Evolutionary conservation across 2,797 vertebrate species (phyloP).

Genomic region (Brachyrhaphis roseni): DNA sequence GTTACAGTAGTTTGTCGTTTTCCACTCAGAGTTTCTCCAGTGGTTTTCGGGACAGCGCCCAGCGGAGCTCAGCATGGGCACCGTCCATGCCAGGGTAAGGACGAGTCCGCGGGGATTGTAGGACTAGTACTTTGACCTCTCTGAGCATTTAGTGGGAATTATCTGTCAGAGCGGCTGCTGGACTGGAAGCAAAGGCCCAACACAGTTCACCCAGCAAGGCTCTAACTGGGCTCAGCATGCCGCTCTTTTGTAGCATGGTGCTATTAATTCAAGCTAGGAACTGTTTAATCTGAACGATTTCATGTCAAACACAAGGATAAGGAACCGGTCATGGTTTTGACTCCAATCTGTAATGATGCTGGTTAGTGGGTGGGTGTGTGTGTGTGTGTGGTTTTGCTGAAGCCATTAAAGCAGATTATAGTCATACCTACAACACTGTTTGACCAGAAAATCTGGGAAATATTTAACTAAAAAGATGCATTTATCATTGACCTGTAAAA

Average conservation of each 20-base stretch:
- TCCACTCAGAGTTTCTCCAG: neutral
- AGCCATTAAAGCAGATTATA: neutral
- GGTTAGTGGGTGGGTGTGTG: too few relatives aligned
- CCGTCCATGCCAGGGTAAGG: conserved; percentile 94
- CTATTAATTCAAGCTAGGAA: neutral
- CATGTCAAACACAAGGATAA: neutral
- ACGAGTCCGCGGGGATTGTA: neutral
- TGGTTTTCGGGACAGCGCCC: conserved; percentile 31
- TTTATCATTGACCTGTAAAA: neutral
- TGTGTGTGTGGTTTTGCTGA: neutral
- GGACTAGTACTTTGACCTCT: conserved; percentile 74
- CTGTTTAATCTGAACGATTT: neutral
- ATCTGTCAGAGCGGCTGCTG: conserved; percentile 16
- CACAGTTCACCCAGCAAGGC: neutral
- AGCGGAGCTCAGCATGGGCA: conserved; percentile 84
- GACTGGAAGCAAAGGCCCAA: conserved; percentile 26
- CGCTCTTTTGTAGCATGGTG: neutral
- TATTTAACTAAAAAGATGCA: neutral
- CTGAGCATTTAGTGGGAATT: conserved; percentile 4
- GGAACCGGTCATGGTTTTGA: neutral
- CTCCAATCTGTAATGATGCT: neutral
- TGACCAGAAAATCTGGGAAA: neutral
- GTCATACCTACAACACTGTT: neutral
- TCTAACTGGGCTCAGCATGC: neutral
- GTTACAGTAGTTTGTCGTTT: conserved; percentile 32